Conservation (phyloP, 2,113 vertebrate genomes). For the Catagonus wagneri region DNA sequence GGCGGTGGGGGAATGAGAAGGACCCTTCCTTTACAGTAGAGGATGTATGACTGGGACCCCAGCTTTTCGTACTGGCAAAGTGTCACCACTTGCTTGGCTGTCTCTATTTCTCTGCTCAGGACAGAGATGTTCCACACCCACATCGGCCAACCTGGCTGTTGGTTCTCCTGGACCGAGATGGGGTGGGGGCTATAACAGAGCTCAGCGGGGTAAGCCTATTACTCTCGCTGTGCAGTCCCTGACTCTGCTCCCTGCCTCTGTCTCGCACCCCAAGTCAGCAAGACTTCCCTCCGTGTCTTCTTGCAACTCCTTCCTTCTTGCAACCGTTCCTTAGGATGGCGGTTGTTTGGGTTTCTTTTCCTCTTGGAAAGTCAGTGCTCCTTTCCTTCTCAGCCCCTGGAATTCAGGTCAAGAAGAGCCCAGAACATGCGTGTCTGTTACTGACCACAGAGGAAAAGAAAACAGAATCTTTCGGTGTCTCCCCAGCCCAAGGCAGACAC, state of each 20-base stretch:
- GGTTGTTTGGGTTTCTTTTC: background rate
- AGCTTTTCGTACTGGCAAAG: background rate
- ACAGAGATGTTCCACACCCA: background rate
- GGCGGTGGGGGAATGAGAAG: background rate
- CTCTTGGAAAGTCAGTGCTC: slow-evolving; percentile 2
- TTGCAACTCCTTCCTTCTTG: background rate
- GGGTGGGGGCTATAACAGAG: background rate
- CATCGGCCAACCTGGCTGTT: background rate
- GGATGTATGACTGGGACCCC: background rate
- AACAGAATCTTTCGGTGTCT: slow-evolving; percentile 24
- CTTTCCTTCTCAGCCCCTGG: slow-evolving; percentile 19
- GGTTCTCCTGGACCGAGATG: background rate
- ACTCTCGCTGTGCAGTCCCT: no score
- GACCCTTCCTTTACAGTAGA: background rate
- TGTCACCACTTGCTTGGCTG: background rate
- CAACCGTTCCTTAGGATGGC: background rate
- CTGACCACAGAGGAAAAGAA: slow-evolving; percentile 44
- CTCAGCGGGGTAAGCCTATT: accelerated
- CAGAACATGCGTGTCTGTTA: background rate
- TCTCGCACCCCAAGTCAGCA: background rate
- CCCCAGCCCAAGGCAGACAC: background rate
- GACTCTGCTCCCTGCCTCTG: background rate
- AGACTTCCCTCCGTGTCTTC: background rate
- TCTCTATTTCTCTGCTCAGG: background rate
- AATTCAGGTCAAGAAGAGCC: slow-evolving; percentile 18